Percentiles rank a stretch among this genome's conserved stretches.
Evolutionary conservation across 2,888 invertebrate genomes (phyloP).

Genomic region (Hypsopygia costalis): DNA sequence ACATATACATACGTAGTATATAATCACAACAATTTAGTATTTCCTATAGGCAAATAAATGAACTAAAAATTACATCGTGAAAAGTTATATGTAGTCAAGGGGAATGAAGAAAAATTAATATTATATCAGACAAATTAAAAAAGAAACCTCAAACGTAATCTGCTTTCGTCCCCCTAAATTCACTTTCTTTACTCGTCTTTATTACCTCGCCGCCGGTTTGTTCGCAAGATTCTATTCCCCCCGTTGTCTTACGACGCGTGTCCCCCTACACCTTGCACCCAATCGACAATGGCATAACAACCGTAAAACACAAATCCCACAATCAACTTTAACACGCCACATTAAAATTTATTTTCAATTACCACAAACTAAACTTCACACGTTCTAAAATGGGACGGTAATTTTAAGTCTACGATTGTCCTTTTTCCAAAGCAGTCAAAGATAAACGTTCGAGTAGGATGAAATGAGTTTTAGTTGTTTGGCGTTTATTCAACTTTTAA

Average conservation of each 20-base stretch:
- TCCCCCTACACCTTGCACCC: slow-evolving; percentile 64
- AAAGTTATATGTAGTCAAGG: slow-evolving; percentile 12
- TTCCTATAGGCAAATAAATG: too few species aligned
- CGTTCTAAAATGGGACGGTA: slow-evolving; percentile 34
- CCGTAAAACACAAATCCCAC: slow-evolving; percentile 43
- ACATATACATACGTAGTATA: too few species aligned
- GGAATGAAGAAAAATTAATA: slow-evolving; percentile 37
- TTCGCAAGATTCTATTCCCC: slow-evolving; percentile 80
- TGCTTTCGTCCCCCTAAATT: slow-evolving; percentile 81
- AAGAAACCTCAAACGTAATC: slow-evolving; percentile 71
- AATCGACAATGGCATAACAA: slow-evolving; percentile 59
- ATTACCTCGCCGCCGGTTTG: slow-evolving; percentile 79
- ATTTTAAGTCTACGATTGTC: slow-evolving; percentile 49
- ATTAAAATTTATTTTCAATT: slow-evolving; percentile 66
- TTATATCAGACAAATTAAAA: slow-evolving; percentile 77
- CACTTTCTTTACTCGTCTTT: slow-evolving; percentile 83
- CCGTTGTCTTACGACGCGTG: slow-evolving; percentile 66
- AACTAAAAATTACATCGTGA: neutral
- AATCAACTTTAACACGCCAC: slow-evolving; percentile 51
- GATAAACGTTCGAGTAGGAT: slow-evolving; percentile 66
- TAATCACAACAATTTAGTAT: too few species aligned
- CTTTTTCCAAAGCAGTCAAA: slow-evolving; percentile 64
- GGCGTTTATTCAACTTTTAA: slow-evolving; percentile 62
- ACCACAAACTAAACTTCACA: slow-evolving; percentile 22
- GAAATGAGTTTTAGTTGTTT: slow-evolving; percentile 61